Evolutionary conservation across 2,113 vertebrate genomes (phyloP).

Genomic region (Oryzias melastigma): DNA sequence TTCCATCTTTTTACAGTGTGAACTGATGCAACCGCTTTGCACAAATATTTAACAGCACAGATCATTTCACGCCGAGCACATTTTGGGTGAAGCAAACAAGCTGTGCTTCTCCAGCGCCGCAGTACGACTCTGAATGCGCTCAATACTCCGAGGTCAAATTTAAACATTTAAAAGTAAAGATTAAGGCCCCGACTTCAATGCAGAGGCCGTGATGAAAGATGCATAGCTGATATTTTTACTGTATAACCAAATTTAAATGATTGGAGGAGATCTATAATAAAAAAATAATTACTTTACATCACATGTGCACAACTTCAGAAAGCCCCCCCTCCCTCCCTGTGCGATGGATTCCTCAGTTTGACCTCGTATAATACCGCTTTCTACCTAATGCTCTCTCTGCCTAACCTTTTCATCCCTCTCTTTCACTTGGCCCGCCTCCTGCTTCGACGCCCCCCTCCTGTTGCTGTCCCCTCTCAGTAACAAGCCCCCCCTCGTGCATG

Average conservation of each 20-base stretch:
- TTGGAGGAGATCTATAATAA: too few relatives aligned
- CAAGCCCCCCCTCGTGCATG: conserved; percentile 66
- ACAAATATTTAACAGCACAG: neutral
- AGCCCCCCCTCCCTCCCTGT: neutral
- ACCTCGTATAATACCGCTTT: neutral
- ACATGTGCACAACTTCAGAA: too few relatives aligned
- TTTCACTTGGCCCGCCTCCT: conserved; percentile 26
- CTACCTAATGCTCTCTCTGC: neutral
- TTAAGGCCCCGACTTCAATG: too few relatives aligned
- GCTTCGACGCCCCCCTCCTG: conserved; percentile 45
- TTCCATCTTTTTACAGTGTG: neutral
- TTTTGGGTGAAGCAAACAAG: neutral
- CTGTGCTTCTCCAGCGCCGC: neutral
- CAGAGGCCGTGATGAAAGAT: too few relatives aligned
- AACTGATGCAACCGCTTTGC: too few relatives aligned
- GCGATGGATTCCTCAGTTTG: neutral
- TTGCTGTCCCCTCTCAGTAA: conserved; percentile 45
- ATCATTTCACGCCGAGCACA: neutral
- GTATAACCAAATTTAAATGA: too few relatives aligned
- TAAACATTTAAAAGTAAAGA: neutral
- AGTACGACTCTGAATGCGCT: too few relatives aligned
- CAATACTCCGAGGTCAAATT: neutral
- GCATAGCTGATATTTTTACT: too few relatives aligned
- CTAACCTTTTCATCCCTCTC: conserved; percentile 19
- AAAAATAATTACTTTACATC: too few relatives aligned